phyloP scores from a whole-genome alignment of 2,888 invertebrate genomes.

The Antheraea assamensis region DNA sequence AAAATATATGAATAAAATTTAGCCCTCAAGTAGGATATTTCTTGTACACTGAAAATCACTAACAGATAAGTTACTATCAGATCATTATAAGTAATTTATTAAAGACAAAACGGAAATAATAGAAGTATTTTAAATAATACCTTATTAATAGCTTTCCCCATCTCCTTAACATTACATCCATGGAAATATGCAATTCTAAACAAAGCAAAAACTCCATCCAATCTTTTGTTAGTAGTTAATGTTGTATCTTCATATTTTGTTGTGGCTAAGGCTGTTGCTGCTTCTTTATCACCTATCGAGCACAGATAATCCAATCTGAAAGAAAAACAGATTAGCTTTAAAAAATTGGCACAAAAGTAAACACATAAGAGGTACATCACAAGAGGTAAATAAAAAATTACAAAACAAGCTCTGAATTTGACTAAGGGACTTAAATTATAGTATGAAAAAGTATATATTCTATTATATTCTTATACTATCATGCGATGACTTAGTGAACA shows the following conservation, averaged over 20 bases:
- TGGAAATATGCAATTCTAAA: conserved; percentile 83
- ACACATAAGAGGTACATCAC: not conserved
- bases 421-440: not conserved
- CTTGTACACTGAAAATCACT: not conserved
- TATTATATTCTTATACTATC: no score
- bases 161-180: conserved; percentile 82
- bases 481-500: not conserved
- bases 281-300: conserved; percentile 81
- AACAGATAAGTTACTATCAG: not conserved
- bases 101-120: not conserved
- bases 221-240: conserved; percentile 78
- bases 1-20: not conserved
- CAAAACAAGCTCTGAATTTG: not conserved
- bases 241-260: conserved; percentile 80
- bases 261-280: conserved; percentile 74
- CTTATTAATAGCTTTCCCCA: conserved; percentile 81
- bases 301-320: conserved; percentile 80
- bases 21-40: not conserved
- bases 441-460: not conserved
- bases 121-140: conserved; percentile 41
- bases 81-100: not conserved
- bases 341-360: not conserved
- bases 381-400: not conserved
- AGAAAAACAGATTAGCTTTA: conserved; percentile 20
- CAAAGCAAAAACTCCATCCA: conserved; percentile 81